These are phyloP conservation scores for Amblyjoppa proteus DNA, from an alignment of 2,888 invertebrate species.

Conservation along the genomic window DNA sequence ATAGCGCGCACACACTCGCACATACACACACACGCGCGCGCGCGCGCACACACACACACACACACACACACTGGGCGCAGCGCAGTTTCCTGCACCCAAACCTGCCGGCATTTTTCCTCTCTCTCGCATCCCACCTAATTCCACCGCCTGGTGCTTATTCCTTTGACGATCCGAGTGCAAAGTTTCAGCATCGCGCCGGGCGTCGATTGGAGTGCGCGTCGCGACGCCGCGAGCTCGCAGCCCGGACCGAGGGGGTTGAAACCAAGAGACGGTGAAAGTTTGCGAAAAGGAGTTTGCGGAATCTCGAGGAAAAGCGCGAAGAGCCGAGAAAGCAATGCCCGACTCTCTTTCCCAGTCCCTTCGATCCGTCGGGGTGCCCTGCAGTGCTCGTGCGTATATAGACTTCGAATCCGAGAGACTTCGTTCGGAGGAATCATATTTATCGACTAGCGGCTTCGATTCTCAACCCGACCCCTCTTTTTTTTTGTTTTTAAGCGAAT, in stretches of 20 bases:
- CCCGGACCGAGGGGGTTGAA: slow-evolving; percentile 7
- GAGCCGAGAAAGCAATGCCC: slow-evolving; percentile 19
- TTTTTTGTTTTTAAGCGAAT: too few relatives aligned
- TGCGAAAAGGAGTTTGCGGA: slow-evolving; percentile 11
- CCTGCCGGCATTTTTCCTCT: slow-evolving; percentile 16
- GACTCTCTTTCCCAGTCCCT: slow-evolving; percentile 1
- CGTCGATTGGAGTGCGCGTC: slow-evolving; percentile 58
- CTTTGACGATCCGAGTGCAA: slow-evolving; percentile 62
- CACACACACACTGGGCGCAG: background rate
- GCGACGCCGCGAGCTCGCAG: slow-evolving; percentile 22
- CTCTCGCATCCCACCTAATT: background rate
- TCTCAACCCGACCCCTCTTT: too few relatives aligned
- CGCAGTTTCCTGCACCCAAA: slow-evolving; percentile 8
- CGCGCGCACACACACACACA: too few relatives aligned
- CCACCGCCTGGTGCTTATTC: slow-evolving; percentile 33
- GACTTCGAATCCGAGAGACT: background rate
- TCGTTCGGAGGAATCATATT: too few relatives aligned
- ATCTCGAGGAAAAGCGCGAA: slow-evolving; percentile 16
- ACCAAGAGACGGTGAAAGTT: slow-evolving; percentile 42
- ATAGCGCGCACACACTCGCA: too few relatives aligned
- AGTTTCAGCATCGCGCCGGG: slow-evolving; percentile 57
- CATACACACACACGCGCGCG: too few relatives aligned
- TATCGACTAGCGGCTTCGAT: too few relatives aligned
- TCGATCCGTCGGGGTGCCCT: background rate
- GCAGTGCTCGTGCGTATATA: background rate